phyloP scores from a whole-genome alignment of 2,888 invertebrate species.

The Melangyna quadrimaculata region DNA sequence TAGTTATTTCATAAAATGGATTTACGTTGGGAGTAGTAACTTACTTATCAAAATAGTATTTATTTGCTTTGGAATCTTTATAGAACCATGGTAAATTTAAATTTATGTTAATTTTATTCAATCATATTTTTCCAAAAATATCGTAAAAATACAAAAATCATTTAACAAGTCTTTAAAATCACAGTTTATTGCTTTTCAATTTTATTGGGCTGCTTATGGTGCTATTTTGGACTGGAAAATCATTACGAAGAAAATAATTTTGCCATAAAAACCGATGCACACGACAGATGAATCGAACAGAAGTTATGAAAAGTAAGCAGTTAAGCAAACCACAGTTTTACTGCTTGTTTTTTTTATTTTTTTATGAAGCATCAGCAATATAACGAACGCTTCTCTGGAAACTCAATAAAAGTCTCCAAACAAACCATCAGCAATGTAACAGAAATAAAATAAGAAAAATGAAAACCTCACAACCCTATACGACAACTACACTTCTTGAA shows the following conservation, averaged over 20 bases:
- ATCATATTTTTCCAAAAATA: no score
- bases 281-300: background rate
- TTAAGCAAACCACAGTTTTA: conserved; percentile 8
- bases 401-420: conserved; percentile 23
- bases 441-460: conserved; percentile 6
- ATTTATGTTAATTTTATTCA: no score
- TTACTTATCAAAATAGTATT: no score
- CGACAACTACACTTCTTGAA: background rate
- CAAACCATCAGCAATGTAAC: conserved; percentile 6
- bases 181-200: background rate
- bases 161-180: background rate
- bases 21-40: no score
- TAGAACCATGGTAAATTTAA: background rate
- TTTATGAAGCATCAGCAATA: background rate
- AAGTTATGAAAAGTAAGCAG: conserved; percentile 21
- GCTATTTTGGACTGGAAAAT: no score
- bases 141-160: no score
- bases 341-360: background rate
- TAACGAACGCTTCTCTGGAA: background rate
- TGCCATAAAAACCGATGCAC: background rate
- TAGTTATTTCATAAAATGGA: no score
- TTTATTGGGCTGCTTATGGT: no score
- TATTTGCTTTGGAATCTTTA: background rate
- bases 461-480: background rate
- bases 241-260: background rate